Evolutionary conservation across 2,888 invertebrate species (phyloP), one percentile per base, ranked within the genome.

Genomic region (Neoaliturus tenellus): DNA sequence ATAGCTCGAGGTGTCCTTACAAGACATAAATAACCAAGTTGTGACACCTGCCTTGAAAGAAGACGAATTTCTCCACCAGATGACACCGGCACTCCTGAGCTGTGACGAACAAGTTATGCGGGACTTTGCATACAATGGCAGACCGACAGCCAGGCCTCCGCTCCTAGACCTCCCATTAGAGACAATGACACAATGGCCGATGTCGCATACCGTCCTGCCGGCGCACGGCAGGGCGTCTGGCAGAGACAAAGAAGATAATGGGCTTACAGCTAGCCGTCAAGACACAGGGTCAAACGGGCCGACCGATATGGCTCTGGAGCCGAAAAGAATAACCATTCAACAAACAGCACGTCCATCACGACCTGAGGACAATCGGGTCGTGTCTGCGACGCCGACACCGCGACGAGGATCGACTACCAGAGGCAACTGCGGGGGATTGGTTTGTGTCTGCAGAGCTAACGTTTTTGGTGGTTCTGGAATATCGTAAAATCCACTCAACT

Each of bases 101-200:
- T 48, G n/a, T 48, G 55, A 55, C 55, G 23, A 23, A 55, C 55
- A 23, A 48, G 62, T 62, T 28, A 62, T 62, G 62, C 25, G 55
- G 62, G 62, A 62, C 62, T 62, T 62, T 62, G 62, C 62, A 62
- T 62, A 62, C 62, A 62, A 62, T 62, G 14, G 31, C 4, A 51
- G 17, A 14, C 8, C 48, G 17, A 12, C 25, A 4, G 55, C 20
- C 25, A 31, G 62, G 20, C 2, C 3, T 20, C 5, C 51, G 20
- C 23, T 51, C 14, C 17, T 31, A 31, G 28, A 28, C 62, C 62
- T 28, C 25, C 62, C 62, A 14, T 8, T 31, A 28, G 10, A 31
- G 28, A 62, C 62, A 62, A 62, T 62, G 31, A 31, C 14, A 14
- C 51, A 51, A 6, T 39, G 39, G 8, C 2, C 44, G 12, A 17